Evolutionary conservation across 1,140 invertebrate genomes (phyloP).

Genomic region (Danaus plexippus): DNA sequence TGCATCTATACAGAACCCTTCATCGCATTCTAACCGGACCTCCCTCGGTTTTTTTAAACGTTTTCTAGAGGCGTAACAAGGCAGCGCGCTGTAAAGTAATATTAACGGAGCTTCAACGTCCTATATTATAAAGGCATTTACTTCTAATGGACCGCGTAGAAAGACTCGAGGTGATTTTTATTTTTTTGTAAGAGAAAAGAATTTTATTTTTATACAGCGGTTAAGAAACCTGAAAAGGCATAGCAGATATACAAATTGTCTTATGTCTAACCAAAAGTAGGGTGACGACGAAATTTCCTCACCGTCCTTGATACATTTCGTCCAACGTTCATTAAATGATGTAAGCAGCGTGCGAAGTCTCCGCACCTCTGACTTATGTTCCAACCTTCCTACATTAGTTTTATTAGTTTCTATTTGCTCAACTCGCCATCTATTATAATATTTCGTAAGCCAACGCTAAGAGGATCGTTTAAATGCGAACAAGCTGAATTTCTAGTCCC

Average conservation of each 20-base stretch:
- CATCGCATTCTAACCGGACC: conserved; percentile 1
- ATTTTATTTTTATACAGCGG: too few relatives aligned
- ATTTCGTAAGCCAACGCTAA: conserved; percentile 20
- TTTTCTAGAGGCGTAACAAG: conserved; percentile 38
- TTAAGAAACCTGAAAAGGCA: too few relatives aligned
- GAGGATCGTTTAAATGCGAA: conserved; percentile 12
- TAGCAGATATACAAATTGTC: not conserved
- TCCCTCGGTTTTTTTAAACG: conserved; percentile 22
- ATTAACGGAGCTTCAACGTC: conserved; percentile 51
- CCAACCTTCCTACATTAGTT: conserved; percentile 19
- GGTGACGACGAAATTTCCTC: conserved; percentile 23
- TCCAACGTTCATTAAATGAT: conserved; percentile 16
- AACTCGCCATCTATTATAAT: conserved; percentile 18
- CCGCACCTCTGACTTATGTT: conserved; percentile 12
- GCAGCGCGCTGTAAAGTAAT: conserved; percentile 25
- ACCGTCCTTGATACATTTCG: conserved; percentile 39
- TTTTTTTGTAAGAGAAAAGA: not conserved
- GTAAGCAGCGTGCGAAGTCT: conserved; percentile 28
- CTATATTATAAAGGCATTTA: conserved; percentile 61
- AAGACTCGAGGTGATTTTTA: not conserved
- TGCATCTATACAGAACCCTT: too few relatives aligned
- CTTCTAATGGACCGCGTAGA: conserved; percentile 26
- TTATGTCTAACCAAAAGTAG: not conserved
- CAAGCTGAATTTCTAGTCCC: conserved; percentile 13
- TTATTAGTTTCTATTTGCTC: conserved; percentile 23